A percentile compares a stretch with the other conserved stretches of the same genome.
Evolutionary conservation across 2,797 vertebrate genomes (phyloP).

Genomic region (Hylomyscus alleni): DNA sequence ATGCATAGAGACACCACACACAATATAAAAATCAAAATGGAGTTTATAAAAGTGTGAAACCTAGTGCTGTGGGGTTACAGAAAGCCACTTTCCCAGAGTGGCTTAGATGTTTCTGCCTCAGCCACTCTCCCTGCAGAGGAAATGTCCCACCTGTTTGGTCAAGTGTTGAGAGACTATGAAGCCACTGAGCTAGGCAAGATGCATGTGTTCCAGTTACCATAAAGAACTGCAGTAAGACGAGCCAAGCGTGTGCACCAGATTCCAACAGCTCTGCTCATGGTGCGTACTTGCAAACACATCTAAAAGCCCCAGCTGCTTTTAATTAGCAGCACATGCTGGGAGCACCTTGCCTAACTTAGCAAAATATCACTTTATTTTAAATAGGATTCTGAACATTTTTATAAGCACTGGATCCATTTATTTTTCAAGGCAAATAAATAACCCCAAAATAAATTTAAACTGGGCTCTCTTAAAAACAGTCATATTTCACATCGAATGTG

Average conservation of each 20-base stretch:
- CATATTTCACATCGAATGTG: constrained; percentile 73
- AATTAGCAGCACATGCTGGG: constrained; percentile 66
- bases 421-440: constrained; percentile 81
- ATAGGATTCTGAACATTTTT: constrained; percentile 56
- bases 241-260: constrained; percentile 65
- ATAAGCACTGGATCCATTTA: constrained; percentile 60
- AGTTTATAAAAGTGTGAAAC: constrained; percentile 39
- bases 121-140: constrained; percentile 39
- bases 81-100: neutral
- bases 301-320: constrained; percentile 72
- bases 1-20: neutral
- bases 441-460: constrained; percentile 76
- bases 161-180: constrained; percentile 53
- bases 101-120: constrained; percentile 49
- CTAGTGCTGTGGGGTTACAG: neutral
- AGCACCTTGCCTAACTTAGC: constrained; percentile 47
- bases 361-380: constrained; percentile 57
- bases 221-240: constrained; percentile 66
- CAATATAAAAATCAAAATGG: neutral
- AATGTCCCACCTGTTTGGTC: constrained; percentile 78
- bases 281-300: constrained; percentile 73
- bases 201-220: constrained; percentile 40
- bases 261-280: constrained; percentile 39
- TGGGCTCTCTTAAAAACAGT: constrained; percentile 71
- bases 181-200: neutral